Evolutionary conservation across 2,797 vertebrate species (phyloP).

Genomic region (Gadopsis bispinosus): DNA sequence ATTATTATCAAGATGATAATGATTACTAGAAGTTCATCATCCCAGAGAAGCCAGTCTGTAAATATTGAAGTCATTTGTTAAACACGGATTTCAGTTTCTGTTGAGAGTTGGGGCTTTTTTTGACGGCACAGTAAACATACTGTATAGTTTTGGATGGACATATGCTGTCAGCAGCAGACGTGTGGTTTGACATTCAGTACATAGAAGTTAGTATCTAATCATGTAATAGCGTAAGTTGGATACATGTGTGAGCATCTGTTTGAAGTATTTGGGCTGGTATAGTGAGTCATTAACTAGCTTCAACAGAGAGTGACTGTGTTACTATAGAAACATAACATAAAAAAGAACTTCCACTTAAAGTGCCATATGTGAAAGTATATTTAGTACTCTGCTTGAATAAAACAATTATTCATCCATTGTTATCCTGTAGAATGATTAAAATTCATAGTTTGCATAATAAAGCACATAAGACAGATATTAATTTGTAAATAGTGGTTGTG

Average conservation of each 20-base stretch:
- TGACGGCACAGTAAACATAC: not conserved
- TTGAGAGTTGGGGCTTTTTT: not conserved
- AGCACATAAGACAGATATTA: constrained; percentile 8
- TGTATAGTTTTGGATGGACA: constrained; percentile 3
- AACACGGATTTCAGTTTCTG: not conserved
- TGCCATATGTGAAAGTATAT: not conserved
- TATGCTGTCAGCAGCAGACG: constrained; percentile 8
- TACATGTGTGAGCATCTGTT: constrained; percentile 25
- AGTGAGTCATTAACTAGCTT: constrained; percentile 16
- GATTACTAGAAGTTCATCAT: constrained; percentile 31
- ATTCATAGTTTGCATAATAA: constrained; percentile 17
- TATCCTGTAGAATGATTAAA: constrained; percentile 6
- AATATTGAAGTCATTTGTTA: constrained; percentile 24
- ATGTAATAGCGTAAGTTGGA: constrained; percentile 3
- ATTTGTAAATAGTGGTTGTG: constrained; percentile 20
- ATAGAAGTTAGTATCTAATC: constrained; percentile 1
- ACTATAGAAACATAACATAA: not conserved
- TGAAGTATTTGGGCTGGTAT: constrained; percentile 7
- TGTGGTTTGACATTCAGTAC: not conserved
- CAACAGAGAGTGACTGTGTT: constrained; percentile 7
- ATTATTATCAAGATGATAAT: not conserved
- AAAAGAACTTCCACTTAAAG: constrained; percentile 14
- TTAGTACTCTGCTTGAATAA: constrained; percentile 2
- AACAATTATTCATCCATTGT: not conserved
- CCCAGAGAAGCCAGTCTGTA: constrained; percentile 23